Base-by-base conservation (phyloP, 1,140 invertebrate genomes). In the Aporrectodea caliginosa region DNA sequence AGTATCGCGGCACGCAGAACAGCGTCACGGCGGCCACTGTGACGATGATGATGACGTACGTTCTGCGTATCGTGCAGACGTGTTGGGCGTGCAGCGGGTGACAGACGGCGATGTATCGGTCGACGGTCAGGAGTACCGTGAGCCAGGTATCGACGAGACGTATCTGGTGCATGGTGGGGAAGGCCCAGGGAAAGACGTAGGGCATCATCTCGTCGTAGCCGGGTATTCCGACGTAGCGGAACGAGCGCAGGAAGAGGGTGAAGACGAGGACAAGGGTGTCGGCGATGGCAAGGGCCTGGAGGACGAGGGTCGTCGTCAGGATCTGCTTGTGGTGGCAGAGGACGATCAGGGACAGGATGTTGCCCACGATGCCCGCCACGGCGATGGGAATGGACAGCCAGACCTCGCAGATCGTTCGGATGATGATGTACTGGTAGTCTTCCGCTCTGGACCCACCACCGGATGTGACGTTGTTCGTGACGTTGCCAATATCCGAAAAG, bases 101-200 rank as follows among this genome's bases (percentile, higher is more conserved):
- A 27, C 78, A 80, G 16, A 81, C 73, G 68, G 80, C 80, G 78
- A 80, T 80, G 58, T 32, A 81, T 32, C 77, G 72, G 27, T 81
- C 80, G 33, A 80, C 31, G 16, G 80, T 80, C 32, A 81, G 33
- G 22, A 80, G n/a, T 16, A 73, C 74, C 31, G 74, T 79, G 1
- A 81, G 58, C 80, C 80, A 81, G 22, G 74, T 74, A 73, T 77
- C 68, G 27, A 71, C 30, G n/a, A 76, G 68, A 1, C 69, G 78
- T 16, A 80, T 34, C 33, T 80, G 43, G 78, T 80, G 80, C 1
- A 73, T 29, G 33, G 68, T 1, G 43, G 80, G 80, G 69, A 35
- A 78, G 16, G 78, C 31, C 70, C 43, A 81, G 70, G 58, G 35
- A 70, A 78, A 81, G n/a, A 78, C n/a, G 34, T 33, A 12, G n/a